Percentiles rank a stretch among this genome's conserved stretches.
These are phyloP conservation scores for Callopanchax toddi DNA, from an alignment of 2,113 vertebrate genomes.

Conservation along the genomic window DNA sequence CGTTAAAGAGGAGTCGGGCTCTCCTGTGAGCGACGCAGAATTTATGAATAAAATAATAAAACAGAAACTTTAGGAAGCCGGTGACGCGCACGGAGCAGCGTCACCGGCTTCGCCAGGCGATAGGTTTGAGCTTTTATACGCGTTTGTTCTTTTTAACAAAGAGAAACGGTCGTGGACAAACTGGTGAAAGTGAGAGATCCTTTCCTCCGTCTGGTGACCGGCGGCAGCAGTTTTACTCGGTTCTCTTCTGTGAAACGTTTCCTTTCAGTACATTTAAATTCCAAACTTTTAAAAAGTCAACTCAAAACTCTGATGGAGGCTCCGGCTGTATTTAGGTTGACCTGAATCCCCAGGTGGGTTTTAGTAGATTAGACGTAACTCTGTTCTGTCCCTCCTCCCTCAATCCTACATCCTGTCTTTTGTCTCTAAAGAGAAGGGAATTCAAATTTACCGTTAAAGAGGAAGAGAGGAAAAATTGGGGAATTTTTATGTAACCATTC, in stretches of 20 bases:
- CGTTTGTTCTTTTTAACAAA: background rate
- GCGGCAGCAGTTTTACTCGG: constrained; percentile 3
- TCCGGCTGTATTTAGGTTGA: no score
- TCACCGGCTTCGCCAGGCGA: constrained; percentile 60
- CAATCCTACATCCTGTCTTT: background rate
- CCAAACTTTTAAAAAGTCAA: background rate
- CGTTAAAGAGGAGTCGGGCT: constrained; percentile 36
- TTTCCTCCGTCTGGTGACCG: background rate
- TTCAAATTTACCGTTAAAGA: constrained; percentile 16
- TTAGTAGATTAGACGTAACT: no score
- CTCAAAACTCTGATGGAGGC: no score
- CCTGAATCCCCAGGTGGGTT: background rate
- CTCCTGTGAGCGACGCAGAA: constrained; percentile 40
- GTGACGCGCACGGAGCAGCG: constrained; percentile 47
- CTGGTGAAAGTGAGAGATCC: background rate
- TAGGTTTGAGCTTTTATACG: constrained; percentile 56
- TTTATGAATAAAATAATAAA: constrained; percentile 41
- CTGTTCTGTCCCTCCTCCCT: constrained; percentile 6
- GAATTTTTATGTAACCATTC: constrained; percentile 72
- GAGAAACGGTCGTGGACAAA: constrained; percentile 3
- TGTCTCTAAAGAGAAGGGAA: constrained; percentile 39
- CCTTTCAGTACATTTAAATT: constrained; percentile 45
- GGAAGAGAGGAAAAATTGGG: constrained; percentile 3
- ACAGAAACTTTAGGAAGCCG: background rate
- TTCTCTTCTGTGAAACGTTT: constrained; percentile 49